phyloP scores from a whole-genome alignment of 2,113 vertebrate genomes.

The Toxotes chatareus region DNA sequence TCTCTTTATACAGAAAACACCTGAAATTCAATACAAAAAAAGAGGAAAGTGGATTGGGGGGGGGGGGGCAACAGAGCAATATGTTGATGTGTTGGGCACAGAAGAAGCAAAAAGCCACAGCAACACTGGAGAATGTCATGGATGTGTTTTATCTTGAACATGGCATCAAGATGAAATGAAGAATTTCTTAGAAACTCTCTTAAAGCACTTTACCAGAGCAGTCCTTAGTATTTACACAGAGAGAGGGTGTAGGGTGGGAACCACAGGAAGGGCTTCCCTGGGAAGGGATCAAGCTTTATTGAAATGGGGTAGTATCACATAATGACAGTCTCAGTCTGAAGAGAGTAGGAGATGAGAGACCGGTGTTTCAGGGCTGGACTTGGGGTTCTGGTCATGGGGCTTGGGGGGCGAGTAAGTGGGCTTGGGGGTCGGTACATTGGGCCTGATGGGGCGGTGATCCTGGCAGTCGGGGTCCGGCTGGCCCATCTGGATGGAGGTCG shows the following conservation, averaged over 20 bases:
- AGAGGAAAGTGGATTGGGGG: conserved; percentile 7
- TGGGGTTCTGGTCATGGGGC: conserved; percentile 72
- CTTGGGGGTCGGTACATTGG: conserved; percentile 72
- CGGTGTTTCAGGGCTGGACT: conserved; percentile 79
- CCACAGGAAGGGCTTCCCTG: not conserved
- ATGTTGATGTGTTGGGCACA: conserved; percentile 64
- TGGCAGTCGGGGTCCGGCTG: conserved; percentile 75
- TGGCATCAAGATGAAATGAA: conserved; percentile 45
- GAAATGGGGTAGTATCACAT: conserved; percentile 78
- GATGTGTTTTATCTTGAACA: conserved; percentile 37
- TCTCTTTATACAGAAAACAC: conserved; percentile 86
- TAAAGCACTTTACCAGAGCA: conserved; percentile 52
- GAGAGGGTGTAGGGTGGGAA: not conserved
- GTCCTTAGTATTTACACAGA: conserved; percentile 74
- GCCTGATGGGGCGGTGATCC: conserved; percentile 78
- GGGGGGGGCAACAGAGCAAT: conserved; percentile 34
- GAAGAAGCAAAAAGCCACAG: conserved; percentile 82
- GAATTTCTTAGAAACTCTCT: conserved; percentile 39
- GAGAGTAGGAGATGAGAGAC: conserved; percentile 76
- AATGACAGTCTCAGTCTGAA: conserved; percentile 85
- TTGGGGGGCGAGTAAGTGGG: conserved; percentile 72
- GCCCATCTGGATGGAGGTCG: conserved; percentile 97
- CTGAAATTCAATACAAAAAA: conserved; percentile 55
- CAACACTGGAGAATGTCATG: conserved; percentile 90
- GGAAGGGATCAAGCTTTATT: conserved; percentile 43